A percentile compares a stretch with the other conserved stretches of the same genome.
phyloP scores from a whole-genome alignment of 2,797 vertebrate genomes.

The Acrocephalus scirpaceus region DNA sequence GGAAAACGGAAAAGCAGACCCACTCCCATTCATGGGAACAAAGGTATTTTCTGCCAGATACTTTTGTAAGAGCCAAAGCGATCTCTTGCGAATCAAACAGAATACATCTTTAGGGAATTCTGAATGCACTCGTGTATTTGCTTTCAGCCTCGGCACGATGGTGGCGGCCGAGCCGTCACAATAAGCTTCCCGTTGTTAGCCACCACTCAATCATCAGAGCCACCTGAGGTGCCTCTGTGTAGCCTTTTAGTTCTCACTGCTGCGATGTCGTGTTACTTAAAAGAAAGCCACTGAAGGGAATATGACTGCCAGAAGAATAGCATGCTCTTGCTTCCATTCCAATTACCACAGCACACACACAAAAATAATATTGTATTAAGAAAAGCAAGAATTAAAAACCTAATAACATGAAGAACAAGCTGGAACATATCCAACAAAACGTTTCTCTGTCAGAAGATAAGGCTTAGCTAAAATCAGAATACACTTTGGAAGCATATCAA shows the following conservation, averaged over 20 bases:
- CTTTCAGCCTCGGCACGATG: accelerated
- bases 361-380: background rate
- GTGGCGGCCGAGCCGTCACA: background rate
- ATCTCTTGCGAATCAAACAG: background rate
- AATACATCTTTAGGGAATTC: background rate
- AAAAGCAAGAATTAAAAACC: background rate
- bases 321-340: background rate
- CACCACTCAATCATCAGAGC: conserved; percentile 43
- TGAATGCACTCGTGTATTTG: background rate
- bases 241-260: conserved; percentile 63
- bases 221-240: conserved; percentile 3
- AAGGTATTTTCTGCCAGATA: background rate
- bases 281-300: background rate
- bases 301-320: background rate
- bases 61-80: background rate
- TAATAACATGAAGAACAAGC: background rate
- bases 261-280: conserved; percentile 17
- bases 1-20: background rate
- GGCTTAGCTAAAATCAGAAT: conserved; percentile 12
- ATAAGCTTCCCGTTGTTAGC: conserved; percentile 6
- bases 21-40: background rate
- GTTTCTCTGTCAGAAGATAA: background rate
- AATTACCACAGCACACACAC: background rate
- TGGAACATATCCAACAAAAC: background rate
- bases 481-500: background rate